Base-by-base conservation (phyloP, 1,140 invertebrate genomes). In the Steinernema khuongi region DNA sequence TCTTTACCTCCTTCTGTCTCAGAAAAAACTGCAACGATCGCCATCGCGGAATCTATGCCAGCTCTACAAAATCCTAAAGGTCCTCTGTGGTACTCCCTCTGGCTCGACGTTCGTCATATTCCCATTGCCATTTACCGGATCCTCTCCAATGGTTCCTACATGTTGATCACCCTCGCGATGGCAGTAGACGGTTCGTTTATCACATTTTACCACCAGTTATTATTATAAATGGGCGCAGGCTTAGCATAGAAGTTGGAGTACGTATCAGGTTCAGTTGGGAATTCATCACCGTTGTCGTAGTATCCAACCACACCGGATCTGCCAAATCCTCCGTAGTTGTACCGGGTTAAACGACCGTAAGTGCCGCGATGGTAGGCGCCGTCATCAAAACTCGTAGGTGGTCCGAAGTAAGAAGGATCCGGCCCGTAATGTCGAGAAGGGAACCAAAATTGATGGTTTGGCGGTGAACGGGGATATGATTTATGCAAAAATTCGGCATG, bases 131-230 rank as follows among this genome's bases (percentile, higher is more conserved):
- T 82, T 73, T 83, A 83, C 69, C 79, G 81, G 29, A 82, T 82
- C 31, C 72, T 83, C 4, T 72, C 74, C 4, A 82, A 82, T 68
- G 82, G 83, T 32, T 74, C 82, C 26, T 84, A 85, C 68, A 84
- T 84, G 83, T 68, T 85, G 18, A 84, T 84, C 68, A 84, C 82
- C 11, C 36, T 85, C 2, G 79, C 79, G n/a, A 84, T 85, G 81
- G 80, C 83, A 11, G 75, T 84, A 50, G 84, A 85, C 70, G 81
- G 83, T 84, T 1, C 36, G 79, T 76, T 60, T n/a, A 68, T n/a
- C 17, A 26, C 17, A 26, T 26, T 70, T 77, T 71, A 68, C n/a
- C 18, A 68, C 50, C 50, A 60, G 7, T 4, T n/a, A 11, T 60
- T 17, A 29, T 69, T 32, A 31, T 69, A 36, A 2, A 69, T 32